These are phyloP conservation scores for Propithecus deckenii DNA, from an alignment of 2,797 vertebrate species.

Conservation along the genomic window DNA sequence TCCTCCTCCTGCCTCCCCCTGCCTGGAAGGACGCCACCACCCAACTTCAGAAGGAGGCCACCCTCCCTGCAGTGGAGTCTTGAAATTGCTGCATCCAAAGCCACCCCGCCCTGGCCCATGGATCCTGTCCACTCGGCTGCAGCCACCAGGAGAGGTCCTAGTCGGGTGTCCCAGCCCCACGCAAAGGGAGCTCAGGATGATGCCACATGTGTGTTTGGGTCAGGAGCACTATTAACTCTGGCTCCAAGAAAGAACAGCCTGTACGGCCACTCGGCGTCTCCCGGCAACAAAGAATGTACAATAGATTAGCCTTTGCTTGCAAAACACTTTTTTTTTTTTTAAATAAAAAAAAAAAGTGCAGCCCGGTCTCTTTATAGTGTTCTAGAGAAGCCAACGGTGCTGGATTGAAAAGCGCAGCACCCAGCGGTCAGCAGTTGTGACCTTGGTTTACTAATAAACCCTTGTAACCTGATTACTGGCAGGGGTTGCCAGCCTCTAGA, in stretches of 20 bases:
- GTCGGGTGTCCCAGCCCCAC: not conserved
- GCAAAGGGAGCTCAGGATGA: slow-evolving; percentile 39
- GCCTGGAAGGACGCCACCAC: not conserved
- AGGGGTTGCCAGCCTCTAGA: slow-evolving; percentile 86
- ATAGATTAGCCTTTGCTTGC: slow-evolving; percentile 43
- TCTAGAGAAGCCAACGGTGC: not conserved
- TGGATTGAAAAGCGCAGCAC: slow-evolving; percentile 37
- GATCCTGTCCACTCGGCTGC: not conserved
- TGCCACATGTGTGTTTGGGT: not conserved
- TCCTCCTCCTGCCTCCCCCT: not conserved
- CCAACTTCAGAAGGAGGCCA: not conserved
- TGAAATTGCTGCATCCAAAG: not conserved
- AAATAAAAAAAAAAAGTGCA: not conserved
- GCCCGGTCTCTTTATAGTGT: slow-evolving; percentile 63
- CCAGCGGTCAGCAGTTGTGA: slow-evolving; percentile 2
- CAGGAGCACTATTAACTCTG: slow-evolving; percentile 12
- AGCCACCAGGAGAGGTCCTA: not conserved
- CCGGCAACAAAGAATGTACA: slow-evolving; percentile 52
- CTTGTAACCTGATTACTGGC: slow-evolving; percentile 82
- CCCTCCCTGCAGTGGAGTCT: not conserved
- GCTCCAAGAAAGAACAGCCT: slow-evolving; percentile 60
- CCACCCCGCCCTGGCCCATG: not conserved
- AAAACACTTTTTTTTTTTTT: slow-evolving; percentile 39
- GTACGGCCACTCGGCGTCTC: slow-evolving; percentile 54
- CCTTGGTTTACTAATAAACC: slow-evolving; percentile 85